Conservation (phyloP, 1,140 invertebrate genomes). For the Aphaenogaster ashmeadi region DNA sequence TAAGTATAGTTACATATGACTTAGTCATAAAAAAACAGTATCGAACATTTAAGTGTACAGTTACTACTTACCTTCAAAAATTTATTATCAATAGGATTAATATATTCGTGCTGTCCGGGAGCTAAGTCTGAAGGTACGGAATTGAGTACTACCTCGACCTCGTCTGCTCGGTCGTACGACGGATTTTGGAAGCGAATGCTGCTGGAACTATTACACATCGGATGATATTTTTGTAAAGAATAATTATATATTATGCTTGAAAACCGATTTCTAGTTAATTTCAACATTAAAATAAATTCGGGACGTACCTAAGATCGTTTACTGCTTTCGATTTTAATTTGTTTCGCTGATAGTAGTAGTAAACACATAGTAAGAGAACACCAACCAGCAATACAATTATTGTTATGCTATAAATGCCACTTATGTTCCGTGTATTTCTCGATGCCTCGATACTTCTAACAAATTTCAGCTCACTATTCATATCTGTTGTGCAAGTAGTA, state of each 20-base stretch:
- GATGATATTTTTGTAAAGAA: neutral
- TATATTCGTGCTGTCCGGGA: slow-evolving; percentile 84
- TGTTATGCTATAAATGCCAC: slow-evolving; percentile 62
- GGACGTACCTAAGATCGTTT: slow-evolving; percentile 75
- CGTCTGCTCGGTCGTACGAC: slow-evolving; percentile 75
- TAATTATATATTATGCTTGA: slow-evolving; percentile 4
- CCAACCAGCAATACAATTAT: slow-evolving; percentile 58
- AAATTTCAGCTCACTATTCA: slow-evolving; percentile 41
- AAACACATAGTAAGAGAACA: slow-evolving; percentile 53
- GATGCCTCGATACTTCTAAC: neutral
- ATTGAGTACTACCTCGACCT: slow-evolving; percentile 48
- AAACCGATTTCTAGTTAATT: neutral
- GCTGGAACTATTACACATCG: neutral
- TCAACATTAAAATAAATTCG: neutral
- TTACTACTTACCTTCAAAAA: slow-evolving; percentile 56
- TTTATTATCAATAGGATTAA: slow-evolving; percentile 80
- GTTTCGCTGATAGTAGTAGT: slow-evolving; percentile 77
- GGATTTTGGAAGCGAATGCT: slow-evolving; percentile 86
- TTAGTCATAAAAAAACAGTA: neutral
- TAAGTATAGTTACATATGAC: neutral
- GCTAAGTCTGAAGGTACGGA: slow-evolving; percentile 73
- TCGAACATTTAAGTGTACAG: neutral
- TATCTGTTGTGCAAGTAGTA: slow-evolving; percentile 34
- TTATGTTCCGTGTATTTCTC: neutral
- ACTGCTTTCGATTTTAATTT: slow-evolving; percentile 70